Percentiles rank a stretch among this genome's conserved stretches.
These are phyloP conservation scores for Isoperla grammatica DNA, from an alignment of 2,888 invertebrate species.

Conservation along the genomic window DNA sequence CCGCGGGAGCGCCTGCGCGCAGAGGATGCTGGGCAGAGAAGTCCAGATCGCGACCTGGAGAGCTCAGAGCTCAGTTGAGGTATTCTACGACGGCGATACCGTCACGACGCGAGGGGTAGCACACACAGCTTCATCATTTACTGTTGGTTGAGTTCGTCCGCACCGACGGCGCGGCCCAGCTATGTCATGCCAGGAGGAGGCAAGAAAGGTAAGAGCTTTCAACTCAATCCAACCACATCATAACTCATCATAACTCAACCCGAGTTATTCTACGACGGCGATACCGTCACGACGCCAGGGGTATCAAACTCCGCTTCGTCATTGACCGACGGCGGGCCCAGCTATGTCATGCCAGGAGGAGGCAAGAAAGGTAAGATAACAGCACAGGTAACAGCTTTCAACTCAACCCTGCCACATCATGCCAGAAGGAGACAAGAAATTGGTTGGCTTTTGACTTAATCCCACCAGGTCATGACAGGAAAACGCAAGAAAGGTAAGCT, in stretches of 20 bases:
- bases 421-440: no score
- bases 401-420: no score
- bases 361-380: constrained; percentile 22
- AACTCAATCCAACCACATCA: no score
- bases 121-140: constrained; percentile 36
- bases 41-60: background rate
- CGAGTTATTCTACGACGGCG: background rate
- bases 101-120: constrained; percentile 19
- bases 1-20: background rate
- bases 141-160: constrained; percentile 39
- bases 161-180: constrained; percentile 39
- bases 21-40: background rate
- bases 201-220: constrained; percentile 37
- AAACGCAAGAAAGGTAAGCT: constrained; percentile 36
- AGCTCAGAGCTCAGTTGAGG: background rate
- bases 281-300: constrained; percentile 19
- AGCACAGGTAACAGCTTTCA: no score
- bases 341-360: constrained; percentile 38
- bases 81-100: background rate
- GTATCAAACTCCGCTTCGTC: constrained; percentile 30
- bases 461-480: no score
- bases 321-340: constrained; percentile 39
- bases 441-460: no score
- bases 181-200: constrained; percentile 39
- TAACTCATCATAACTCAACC: no score